phyloP scores from a whole-genome alignment of 2,888 invertebrate species.

The Acanthosepion lycidas region DNA sequence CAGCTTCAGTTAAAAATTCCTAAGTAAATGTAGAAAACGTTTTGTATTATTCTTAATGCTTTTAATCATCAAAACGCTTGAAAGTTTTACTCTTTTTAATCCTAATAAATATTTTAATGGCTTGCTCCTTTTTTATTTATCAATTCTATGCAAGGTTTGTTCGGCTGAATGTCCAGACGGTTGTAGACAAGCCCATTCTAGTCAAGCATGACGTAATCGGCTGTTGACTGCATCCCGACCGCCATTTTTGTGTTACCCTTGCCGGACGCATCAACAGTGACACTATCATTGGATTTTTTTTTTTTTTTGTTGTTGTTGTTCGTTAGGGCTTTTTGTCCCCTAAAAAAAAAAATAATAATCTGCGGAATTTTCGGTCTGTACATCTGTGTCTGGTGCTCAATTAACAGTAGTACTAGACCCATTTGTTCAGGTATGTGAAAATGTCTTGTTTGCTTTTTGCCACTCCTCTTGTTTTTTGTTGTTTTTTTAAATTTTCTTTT shows the following conservation, averaged over 20 bases:
- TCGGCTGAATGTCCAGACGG: neutral
- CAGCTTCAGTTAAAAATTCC: neutral
- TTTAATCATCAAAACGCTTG: neutral
- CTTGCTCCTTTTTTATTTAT: neutral
- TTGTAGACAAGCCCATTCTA: neutral
- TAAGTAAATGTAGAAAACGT: neutral
- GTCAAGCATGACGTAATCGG: slow-evolving; percentile 14
- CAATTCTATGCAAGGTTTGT: neutral
- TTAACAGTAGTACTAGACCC: neutral
- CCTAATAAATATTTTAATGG: neutral
- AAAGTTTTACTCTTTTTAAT: neutral
- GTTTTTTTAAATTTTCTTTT: too few species aligned
- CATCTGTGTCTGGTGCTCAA: neutral
- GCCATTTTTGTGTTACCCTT: neutral
- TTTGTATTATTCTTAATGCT: neutral
- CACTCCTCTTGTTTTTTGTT: neutral
- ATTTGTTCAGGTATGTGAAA: slow-evolving; percentile 10
- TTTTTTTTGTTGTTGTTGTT: neutral
- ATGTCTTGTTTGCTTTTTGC: neutral
- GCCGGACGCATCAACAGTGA: slow-evolving; percentile 22
- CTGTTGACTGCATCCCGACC: neutral
- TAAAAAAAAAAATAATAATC: neutral
- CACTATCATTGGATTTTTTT: neutral
- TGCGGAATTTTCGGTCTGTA: neutral
- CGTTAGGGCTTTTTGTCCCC: neutral